Conservation (phyloP, 2,888 invertebrate genomes). For the Andrena dorsata region DNA sequence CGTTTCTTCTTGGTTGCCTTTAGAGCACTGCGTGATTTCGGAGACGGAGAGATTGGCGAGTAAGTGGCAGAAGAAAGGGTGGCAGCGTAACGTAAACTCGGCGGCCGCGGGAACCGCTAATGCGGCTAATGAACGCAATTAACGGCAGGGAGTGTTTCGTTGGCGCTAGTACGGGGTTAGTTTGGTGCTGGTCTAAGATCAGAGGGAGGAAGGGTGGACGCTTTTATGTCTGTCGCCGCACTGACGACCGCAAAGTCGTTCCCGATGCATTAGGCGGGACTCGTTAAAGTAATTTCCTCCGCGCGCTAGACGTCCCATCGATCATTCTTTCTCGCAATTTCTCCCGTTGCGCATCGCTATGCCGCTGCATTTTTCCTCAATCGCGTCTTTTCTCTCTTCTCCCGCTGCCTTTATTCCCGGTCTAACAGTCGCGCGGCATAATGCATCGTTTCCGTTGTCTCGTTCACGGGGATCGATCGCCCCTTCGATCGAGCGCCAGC, state of each 20-base stretch:
- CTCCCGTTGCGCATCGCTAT: neutral
- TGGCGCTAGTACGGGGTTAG: conserved; percentile 10
- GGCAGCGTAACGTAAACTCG: conserved; percentile 6
- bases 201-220: conserved; percentile 14
- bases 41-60: neutral
- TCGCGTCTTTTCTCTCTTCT: neutral
- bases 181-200: conserved; percentile 24
- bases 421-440: neutral
- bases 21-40: neutral
- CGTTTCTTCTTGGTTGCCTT: neutral
- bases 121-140: conserved; percentile 44
- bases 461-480: neutral
- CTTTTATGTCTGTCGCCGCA: conserved; percentile 43
- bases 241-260: conserved; percentile 40
- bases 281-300: conserved; percentile 64
- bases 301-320: conserved; percentile 55
- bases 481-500: neutral
- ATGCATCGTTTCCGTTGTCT: conserved; percentile 14
- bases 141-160: conserved; percentile 49
- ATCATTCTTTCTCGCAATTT: conserved; percentile 55
- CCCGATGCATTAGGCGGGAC: conserved; percentile 64
- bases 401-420: neutral
- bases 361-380: conserved; percentile 30
- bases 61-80: too few species aligned
- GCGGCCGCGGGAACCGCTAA: conserved; percentile 24